Conservation (phyloP, 2,888 invertebrate genomes). For the Rotaria macrura region DNA sequence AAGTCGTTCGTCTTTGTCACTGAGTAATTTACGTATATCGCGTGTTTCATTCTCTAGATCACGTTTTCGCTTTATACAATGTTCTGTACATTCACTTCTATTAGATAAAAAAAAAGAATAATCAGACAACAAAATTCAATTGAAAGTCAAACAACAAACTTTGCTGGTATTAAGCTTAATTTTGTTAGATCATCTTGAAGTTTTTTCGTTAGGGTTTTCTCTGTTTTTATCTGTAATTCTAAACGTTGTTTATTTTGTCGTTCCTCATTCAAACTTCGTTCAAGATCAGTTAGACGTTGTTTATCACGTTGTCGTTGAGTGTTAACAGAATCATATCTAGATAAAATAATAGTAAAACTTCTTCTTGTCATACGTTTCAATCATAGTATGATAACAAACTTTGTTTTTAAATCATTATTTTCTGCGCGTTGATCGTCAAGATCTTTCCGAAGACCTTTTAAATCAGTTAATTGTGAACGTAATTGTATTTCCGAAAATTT, state of each 20-base stretch:
- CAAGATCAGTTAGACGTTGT: conserved; percentile 63
- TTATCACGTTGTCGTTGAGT: conserved; percentile 62
- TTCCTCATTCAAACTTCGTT: conserved; percentile 74
- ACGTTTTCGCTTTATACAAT: conserved; percentile 58
- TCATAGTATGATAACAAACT: not conserved
- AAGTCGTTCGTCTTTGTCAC: conserved; percentile 59
- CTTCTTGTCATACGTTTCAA: not conserved
- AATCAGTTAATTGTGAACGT: not conserved
- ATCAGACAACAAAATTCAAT: too few relatives aligned
- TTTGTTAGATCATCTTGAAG: conserved; percentile 13
- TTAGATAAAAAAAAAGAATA: not conserved
- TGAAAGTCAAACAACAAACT: not conserved
- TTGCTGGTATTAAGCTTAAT: not conserved
- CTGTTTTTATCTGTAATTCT: conserved; percentile 64
- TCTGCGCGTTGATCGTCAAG: not conserved
- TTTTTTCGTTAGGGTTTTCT: conserved; percentile 61
- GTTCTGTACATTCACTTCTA: conserved; percentile 58
- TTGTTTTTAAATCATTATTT: not conserved
- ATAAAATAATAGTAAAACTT: not conserved
- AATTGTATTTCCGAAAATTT: not conserved
- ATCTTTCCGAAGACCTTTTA: not conserved
- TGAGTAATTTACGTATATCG: conserved; percentile 58
- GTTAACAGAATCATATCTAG: not conserved
- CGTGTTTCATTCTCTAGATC: conserved; percentile 61
- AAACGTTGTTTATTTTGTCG: conserved; percentile 63